Conservation (phyloP, 2,797 vertebrate species). For the Spatula clypeata region DNA sequence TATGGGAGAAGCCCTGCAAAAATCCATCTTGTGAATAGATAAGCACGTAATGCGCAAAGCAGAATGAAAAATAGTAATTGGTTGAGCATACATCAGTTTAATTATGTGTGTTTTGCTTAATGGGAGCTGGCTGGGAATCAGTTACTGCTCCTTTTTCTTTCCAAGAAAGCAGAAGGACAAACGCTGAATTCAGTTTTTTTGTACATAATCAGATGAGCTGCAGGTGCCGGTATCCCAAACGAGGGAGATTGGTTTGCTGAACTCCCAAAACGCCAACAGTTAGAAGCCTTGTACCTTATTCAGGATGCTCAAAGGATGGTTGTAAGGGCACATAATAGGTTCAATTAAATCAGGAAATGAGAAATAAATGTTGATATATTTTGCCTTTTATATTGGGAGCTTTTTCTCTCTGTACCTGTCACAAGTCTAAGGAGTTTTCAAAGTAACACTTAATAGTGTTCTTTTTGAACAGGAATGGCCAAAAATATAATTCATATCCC, state of each 20-base stretch:
- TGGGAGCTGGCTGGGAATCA: neutral
- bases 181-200: neutral
- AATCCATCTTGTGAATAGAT: neutral
- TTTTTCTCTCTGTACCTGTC: neutral
- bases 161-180: neutral
- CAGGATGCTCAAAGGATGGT: neutral
- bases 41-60: neutral
- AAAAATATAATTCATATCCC: neutral
- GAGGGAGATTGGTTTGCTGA: neutral
- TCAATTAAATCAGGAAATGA: neutral
- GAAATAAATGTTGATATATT: neutral
- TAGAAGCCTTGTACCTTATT: neutral
- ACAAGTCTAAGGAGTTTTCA: neutral
- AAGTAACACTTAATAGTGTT: neutral
- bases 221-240: neutral
- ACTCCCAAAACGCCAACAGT: neutral
- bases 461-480: neutral
- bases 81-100: neutral
- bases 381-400: neutral
- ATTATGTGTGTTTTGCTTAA: neutral
- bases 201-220: neutral
- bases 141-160: too few relatives aligned
- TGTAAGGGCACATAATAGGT: neutral
- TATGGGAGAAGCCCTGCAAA: neutral
- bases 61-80: neutral